Evolutionary conservation across 1,140 invertebrate genomes (phyloP).

Genomic region (Drosophila ercepeae): DNA sequence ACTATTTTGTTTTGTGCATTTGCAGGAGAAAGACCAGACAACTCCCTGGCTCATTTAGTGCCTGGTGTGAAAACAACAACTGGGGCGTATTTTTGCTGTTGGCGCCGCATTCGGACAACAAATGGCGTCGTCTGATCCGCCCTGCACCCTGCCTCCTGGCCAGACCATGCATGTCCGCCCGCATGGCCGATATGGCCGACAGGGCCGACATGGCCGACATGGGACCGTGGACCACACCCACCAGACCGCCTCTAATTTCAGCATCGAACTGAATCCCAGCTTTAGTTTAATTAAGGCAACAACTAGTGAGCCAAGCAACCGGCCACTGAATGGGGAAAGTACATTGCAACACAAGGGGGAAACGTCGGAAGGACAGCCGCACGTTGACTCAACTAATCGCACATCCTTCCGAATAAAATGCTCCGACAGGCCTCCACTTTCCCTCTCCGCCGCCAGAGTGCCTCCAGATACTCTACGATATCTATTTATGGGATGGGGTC

Average conservation of each 20-base stretch:
- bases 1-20: not conserved
- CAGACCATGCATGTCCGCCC: conserved; percentile 50
- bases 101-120: conserved; percentile 77
- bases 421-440: conserved; percentile 12
- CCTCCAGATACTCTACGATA: conserved; percentile 12
- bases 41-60: conserved; percentile 46
- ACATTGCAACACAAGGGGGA: not conserved
- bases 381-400: conserved; percentile 80
- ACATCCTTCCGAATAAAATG: conserved; percentile 80
- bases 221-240: conserved; percentile 40
- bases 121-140: conserved; percentile 71
- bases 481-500: conserved; percentile 15
- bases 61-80: conserved; percentile 81
- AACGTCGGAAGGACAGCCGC: conserved; percentile 19
- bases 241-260: conserved; percentile 74
- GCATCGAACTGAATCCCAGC: conserved; percentile 76
- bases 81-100: conserved; percentile 80
- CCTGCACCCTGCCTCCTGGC: not conserved
- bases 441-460: not conserved
- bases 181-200: conserved; percentile 17
- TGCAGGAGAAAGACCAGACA: conserved; percentile 8
- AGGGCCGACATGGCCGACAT: conserved; percentile 12
- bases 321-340: conserved; percentile 37
- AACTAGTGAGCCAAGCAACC: conserved; percentile 73
- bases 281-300: conserved; percentile 83